A percentile compares a stretch with the other conserved stretches of the same genome.
phyloP scores from a whole-genome alignment of 2,888 invertebrate species.

The Tanytarsus gracilentus region DNA sequence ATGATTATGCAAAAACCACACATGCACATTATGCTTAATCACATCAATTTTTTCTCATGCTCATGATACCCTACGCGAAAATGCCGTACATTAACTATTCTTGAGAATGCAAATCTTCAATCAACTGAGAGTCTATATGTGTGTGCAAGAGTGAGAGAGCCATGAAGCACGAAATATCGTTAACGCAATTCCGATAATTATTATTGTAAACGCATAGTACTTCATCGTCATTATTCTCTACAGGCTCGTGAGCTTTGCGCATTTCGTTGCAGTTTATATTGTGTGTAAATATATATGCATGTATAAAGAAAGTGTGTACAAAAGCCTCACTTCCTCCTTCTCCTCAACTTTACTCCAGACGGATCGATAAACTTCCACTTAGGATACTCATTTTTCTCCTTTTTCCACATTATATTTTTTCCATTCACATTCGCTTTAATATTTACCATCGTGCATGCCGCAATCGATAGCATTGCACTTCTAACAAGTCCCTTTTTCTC shows the following conservation, averaged over 20 bases:
- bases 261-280: background rate
- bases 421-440: background rate
- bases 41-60: constrained; percentile 7
- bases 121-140: background rate
- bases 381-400: constrained; percentile 8
- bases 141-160: background rate
- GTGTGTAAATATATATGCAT: background rate
- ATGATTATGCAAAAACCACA: constrained; percentile 21
- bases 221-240: background rate
- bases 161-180: constrained; percentile 4
- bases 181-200: constrained; percentile 26
- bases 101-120: background rate
- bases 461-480: too few relatives aligned
- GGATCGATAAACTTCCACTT: constrained; percentile 26
- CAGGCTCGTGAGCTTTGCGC: background rate
- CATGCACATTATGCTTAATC: constrained; percentile 17
- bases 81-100: too few relatives aligned
- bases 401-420: background rate
- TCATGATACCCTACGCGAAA: too few relatives aligned
- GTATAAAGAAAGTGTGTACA: background rate
- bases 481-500: too few relatives aligned
- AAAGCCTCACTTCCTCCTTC: background rate
- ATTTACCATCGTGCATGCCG: background rate
- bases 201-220: constrained; percentile 5
- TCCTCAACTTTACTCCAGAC: constrained; percentile 13